These are phyloP conservation scores for Abrostola triplasia DNA, from an alignment of 2,888 invertebrate species.

Conservation along the genomic window DNA sequence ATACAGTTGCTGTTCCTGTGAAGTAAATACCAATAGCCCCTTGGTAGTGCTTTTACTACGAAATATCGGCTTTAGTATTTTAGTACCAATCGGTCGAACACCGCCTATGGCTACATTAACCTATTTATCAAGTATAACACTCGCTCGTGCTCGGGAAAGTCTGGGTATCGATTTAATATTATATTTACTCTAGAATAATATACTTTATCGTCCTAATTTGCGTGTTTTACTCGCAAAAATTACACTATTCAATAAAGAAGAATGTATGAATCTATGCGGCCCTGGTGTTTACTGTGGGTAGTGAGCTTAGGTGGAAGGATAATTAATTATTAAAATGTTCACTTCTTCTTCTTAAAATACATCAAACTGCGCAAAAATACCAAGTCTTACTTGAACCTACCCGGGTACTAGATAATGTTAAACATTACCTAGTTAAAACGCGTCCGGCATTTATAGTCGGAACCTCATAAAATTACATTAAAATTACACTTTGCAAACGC, in stretches of 20 bases:
- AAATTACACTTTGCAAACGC: slow-evolving; percentile 1
- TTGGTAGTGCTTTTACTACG: neutral
- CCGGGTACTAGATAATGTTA: neutral
- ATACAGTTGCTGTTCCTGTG: neutral
- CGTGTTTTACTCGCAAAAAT: too few species aligned
- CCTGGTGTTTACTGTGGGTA: too few species aligned
- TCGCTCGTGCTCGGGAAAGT: neutral
- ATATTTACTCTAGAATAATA: too few species aligned
- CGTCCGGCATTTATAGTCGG: slow-evolving; percentile 11
- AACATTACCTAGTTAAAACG: slow-evolving; percentile 6
- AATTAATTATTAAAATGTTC: too few species aligned
- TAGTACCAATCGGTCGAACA: slow-evolving; percentile 8
- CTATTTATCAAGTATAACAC: slow-evolving; percentile 11
- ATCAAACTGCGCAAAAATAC: neutral
- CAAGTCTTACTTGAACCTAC: neutral
- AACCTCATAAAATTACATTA: slow-evolving; percentile 9
- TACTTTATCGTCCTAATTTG: too few species aligned
- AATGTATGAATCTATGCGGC: too few species aligned
- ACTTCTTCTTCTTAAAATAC: too few species aligned
- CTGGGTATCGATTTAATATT: too few species aligned
- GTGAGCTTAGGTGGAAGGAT: too few species aligned
- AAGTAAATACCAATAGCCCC: neutral
- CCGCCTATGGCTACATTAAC: slow-evolving; percentile 9
- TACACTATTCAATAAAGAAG: too few species aligned
- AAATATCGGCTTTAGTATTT: slow-evolving; percentile 2